Evolutionary conservation across 30 jellyfish, hydroid and myxozoan genomes (phyloP).

Genomic region (Turritopsis rubra): DNA sequence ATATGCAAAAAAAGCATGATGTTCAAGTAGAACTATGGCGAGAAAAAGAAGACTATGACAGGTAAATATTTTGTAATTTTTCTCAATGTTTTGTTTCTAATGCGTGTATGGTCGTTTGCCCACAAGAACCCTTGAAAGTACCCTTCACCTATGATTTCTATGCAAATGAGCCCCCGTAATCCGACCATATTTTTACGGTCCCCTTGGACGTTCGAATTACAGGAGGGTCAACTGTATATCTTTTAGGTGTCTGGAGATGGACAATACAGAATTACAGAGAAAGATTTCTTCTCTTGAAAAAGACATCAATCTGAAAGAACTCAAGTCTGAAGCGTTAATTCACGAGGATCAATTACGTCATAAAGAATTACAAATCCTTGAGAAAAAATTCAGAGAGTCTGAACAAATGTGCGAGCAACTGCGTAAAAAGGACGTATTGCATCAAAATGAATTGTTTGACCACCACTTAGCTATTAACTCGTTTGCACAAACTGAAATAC

Average conservation of each 20-base stretch:
- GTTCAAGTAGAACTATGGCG: background rate
- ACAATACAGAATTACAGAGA: conserved; percentile 3
- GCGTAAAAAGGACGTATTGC: background rate
- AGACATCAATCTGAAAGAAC: background rate
- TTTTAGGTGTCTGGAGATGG: conserved; percentile 16
- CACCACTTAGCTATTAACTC: background rate
- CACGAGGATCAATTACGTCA: conserved; percentile 23
- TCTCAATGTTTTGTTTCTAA: background rate
- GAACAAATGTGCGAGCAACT: background rate
- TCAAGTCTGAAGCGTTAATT: conserved; percentile 8
- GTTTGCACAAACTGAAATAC: background rate
- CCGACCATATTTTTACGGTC: no score
- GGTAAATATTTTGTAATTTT: background rate
- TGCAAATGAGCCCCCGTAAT: no score
- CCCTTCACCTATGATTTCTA: no score
- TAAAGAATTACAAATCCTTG: conserved; percentile 14
- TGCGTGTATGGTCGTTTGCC: no score
- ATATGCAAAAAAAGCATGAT: background rate
- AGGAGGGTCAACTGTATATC: no score
- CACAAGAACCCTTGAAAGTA: no score
- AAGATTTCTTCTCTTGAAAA: background rate
- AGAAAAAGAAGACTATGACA: background rate
- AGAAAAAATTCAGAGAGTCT: conserved; percentile 8
- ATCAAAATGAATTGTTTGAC: conserved; percentile 12
- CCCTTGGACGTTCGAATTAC: no score